These are phyloP conservation scores for Narcine bancroftii DNA, from an alignment of 2,113 vertebrate genomes.

Conservation along the genomic window DNA sequence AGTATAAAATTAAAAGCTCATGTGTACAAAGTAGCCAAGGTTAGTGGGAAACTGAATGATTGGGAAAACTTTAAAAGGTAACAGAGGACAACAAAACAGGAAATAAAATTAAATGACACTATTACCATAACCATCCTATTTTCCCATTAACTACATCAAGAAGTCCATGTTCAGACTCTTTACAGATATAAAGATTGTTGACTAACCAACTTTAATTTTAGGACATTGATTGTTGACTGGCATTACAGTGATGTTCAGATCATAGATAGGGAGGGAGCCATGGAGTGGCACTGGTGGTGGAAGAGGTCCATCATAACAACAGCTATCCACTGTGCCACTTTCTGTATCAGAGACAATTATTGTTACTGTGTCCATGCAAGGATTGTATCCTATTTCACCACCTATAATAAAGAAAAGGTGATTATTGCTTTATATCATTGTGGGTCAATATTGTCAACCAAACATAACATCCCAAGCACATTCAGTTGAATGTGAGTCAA, in stretches of 20 bases:
- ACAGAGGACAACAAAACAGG: too few species aligned
- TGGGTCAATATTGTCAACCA: neutral
- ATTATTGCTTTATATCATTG: neutral
- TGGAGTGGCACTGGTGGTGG: conserved; percentile 52
- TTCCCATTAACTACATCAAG: neutral
- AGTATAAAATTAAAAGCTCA: too few species aligned
- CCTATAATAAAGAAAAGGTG: conserved; percentile 39
- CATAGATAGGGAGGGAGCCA: conserved; percentile 56
- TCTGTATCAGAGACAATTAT: conserved; percentile 59
- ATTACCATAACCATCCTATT: neutral
- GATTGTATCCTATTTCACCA: conserved; percentile 55
- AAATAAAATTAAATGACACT: neutral
- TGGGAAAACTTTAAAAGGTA: too few species aligned
- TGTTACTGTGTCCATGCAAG: conserved; percentile 47
- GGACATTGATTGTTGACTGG: conserved; percentile 58
- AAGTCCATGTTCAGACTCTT: neutral
- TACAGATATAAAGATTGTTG: neutral
- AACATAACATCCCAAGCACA: neutral
- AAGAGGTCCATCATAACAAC: conserved; percentile 50
- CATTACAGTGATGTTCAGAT: conserved; percentile 57
- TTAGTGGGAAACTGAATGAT: too few species aligned
- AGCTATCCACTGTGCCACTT: conserved; percentile 45
- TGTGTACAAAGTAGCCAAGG: too few species aligned
- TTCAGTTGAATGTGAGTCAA: neutral
- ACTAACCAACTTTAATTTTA: conserved; percentile 45